These are phyloP conservation scores for Antennarius maculatus DNA, from an alignment of 2,797 vertebrate species.

Conservation along the genomic window DNA sequence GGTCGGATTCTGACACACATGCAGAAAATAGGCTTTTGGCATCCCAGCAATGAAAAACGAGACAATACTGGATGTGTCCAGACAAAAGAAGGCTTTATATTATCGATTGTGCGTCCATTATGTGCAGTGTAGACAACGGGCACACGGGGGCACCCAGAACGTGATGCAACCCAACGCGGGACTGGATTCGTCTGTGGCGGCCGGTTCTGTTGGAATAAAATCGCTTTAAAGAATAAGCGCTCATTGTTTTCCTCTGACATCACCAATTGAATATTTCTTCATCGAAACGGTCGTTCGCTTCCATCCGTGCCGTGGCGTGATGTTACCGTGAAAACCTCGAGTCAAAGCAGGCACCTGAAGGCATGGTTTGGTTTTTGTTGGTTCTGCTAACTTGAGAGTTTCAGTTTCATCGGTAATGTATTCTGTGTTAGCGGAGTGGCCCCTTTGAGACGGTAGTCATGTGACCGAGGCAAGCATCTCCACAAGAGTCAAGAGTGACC, in stretches of 20 bases:
- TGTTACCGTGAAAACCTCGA: background rate
- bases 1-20: conserved; percentile 24
- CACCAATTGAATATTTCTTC: too few relatives aligned
- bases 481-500: too few relatives aligned
- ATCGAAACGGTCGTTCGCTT: background rate
- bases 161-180: background rate
- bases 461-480: too few relatives aligned
- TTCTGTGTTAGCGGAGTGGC: too few relatives aligned
- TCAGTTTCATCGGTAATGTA: too few relatives aligned
- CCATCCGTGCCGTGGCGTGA: background rate
- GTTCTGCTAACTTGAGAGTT: too few relatives aligned
- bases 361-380: too few relatives aligned
- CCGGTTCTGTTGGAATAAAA: background rate
- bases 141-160: conserved; percentile 8
- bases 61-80: background rate
- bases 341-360: background rate
- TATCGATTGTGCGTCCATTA: background rate
- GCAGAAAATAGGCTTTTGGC: conserved; percentile 8
- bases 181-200: background rate
- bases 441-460: too few relatives aligned
- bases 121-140: background rate
- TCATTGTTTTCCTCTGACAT: too few relatives aligned
- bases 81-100: conserved; percentile 7
- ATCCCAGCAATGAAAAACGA: conserved; percentile 5
- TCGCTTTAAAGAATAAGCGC: too few relatives aligned